phyloP scores from a whole-genome alignment of 2,888 invertebrate genomes.

The Meiosimyza platycephala region DNA sequence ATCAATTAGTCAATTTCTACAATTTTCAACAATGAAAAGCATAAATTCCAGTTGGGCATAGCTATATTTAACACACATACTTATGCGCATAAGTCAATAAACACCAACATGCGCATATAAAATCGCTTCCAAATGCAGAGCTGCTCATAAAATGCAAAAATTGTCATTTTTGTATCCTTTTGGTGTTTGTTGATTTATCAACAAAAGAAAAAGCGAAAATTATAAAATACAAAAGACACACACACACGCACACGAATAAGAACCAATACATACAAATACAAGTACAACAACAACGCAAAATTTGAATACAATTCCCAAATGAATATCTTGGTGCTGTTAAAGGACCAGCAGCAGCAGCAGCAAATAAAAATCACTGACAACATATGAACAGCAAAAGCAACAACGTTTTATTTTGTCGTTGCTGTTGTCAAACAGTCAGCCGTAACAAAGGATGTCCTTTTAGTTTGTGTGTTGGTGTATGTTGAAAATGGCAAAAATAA shows the following conservation, averaged over 20 bases:
- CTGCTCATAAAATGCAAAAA: slow-evolving; percentile 28
- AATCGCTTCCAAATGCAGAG: background rate
- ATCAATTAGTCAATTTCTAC: too few relatives aligned
- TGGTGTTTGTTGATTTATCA: background rate
- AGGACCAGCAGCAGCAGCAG: background rate
- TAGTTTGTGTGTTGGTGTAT: too few relatives aligned
- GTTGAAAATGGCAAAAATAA: slow-evolving; percentile 7
- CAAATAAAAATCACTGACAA: slow-evolving; percentile 16
- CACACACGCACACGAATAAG: background rate
- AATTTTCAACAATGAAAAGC: too few relatives aligned
- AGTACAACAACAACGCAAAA: background rate
- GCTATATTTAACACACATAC: background rate
- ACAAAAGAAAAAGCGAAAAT: too few relatives aligned
- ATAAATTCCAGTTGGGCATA: too few relatives aligned
- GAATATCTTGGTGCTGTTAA: slow-evolving; percentile 14
- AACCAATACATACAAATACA: background rate
- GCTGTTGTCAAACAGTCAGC: background rate
- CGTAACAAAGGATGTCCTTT: background rate
- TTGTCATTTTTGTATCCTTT: slow-evolving; percentile 1
- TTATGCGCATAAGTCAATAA: background rate
- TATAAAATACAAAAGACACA: background rate
- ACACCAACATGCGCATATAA: background rate
- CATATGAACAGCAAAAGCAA: slow-evolving; percentile 3
- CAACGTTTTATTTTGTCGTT: background rate
- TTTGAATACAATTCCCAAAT: slow-evolving; percentile 19